A percentile compares a stretch with the other conserved stretches of the same genome.
These are phyloP conservation scores for Mustela nigripes DNA, from an alignment of 2,113 vertebrate species.

Conservation along the genomic window DNA sequence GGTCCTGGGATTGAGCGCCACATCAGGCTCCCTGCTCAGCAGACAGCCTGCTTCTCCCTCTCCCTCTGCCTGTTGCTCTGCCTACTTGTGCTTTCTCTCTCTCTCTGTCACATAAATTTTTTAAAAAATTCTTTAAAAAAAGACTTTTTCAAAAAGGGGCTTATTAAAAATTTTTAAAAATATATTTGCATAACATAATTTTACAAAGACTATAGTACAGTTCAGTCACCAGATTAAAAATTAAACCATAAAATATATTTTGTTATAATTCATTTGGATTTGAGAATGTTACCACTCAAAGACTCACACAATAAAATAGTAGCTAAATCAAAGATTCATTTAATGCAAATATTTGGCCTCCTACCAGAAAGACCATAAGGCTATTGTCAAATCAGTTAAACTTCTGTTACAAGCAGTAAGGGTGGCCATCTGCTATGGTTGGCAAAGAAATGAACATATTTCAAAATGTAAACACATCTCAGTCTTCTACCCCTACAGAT, in stretches of 20 bases:
- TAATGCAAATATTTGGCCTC: constrained; percentile 74
- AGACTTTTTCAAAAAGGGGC: not conserved
- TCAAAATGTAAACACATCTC: constrained; percentile 64
- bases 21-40: too few relatives aligned
- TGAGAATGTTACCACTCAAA: constrained; percentile 37
- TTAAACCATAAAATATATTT: constrained; percentile 41
- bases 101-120: too few relatives aligned
- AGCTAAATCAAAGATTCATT: constrained; percentile 59
- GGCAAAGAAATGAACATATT: constrained; percentile 75
- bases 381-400: constrained; percentile 78
- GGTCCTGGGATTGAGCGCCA: too few relatives aligned
- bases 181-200: not conserved
- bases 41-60: too few relatives aligned
- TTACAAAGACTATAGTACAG: constrained; percentile 11
- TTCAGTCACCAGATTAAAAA: constrained; percentile 45
- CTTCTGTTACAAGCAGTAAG: constrained; percentile 71
- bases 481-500: not conserved
- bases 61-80: too few relatives aligned
- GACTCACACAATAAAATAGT: constrained; percentile 30
- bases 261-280: constrained; percentile 36
- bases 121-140: too few relatives aligned
- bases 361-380: constrained; percentile 75
- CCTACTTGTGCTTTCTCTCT: too few relatives aligned
- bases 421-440: constrained; percentile 72
- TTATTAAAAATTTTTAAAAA: not conserved